A percentile compares a stretch with the other conserved stretches of the same genome.
Evolutionary conservation across 2,113 vertebrate species (phyloP).

Genomic region (Ophiodon elongatus): DNA sequence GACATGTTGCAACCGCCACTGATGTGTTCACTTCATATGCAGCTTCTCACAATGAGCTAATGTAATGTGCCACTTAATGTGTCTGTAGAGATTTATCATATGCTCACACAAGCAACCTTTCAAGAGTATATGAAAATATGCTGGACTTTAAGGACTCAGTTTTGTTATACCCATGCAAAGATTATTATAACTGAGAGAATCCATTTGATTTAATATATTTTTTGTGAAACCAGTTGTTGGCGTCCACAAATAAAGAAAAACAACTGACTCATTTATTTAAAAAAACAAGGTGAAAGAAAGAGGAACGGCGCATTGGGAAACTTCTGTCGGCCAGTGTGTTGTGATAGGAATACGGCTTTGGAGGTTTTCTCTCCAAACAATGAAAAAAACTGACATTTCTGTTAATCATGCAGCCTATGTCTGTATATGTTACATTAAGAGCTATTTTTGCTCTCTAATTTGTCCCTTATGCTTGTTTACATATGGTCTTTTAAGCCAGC

Average conservation of each 20-base stretch:
- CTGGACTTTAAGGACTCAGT: neutral
- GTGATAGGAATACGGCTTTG: neutral
- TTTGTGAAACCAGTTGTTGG: neutral
- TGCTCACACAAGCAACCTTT: neutral
- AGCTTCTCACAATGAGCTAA: neutral
- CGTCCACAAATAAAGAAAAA: slow-evolving; percentile 20
- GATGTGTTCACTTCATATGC: neutral
- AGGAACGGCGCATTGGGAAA: neutral
- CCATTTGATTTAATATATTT: neutral
- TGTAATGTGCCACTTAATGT: neutral
- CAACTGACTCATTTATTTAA: slow-evolving; percentile 35
- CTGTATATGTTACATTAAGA: slow-evolving; percentile 1
- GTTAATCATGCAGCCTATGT: neutral
- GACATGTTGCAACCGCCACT: slow-evolving; percentile 9
- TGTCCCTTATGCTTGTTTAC: no score
- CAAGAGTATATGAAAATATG: neutral
- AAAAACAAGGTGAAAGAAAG: neutral
- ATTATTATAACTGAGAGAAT: slow-evolving; percentile 3
- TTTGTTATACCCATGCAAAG: neutral
- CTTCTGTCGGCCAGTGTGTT: neutral
- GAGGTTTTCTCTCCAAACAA: neutral
- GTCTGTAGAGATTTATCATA: neutral
- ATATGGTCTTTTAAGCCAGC: neutral
- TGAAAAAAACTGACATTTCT: neutral
- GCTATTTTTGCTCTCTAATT: neutral